Conservation (phyloP, 2,113 vertebrate species). For the Pipa parva region DNA sequence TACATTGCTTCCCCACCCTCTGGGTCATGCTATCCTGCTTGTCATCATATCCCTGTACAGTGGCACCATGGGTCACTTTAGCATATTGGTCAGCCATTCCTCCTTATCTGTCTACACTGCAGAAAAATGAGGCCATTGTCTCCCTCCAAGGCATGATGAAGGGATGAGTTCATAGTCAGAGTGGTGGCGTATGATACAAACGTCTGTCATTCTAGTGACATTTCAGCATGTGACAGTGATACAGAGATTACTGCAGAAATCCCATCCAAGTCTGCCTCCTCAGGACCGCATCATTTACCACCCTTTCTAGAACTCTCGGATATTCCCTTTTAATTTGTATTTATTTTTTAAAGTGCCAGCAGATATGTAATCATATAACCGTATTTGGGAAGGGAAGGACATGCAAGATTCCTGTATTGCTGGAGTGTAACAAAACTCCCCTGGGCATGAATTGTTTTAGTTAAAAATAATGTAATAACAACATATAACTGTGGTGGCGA, state of each 20-base stretch:
- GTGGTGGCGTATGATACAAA: constrained; percentile 27
- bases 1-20: neutral
- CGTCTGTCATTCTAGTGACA: constrained; percentile 25
- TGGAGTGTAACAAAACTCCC: too few relatives aligned
- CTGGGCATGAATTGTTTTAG: neutral
- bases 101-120: constrained; percentile 30
- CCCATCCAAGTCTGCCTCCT: neutral
- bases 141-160: neutral
- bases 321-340: too few relatives aligned
- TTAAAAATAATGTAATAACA: too few relatives aligned
- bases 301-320: too few relatives aligned
- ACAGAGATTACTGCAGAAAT: neutral
- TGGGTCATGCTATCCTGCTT: constrained; percentile 4
- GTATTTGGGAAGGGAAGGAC: too few relatives aligned
- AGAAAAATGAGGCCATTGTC: constrained; percentile 29
- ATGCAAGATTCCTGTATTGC: too few relatives aligned
- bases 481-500: too few relatives aligned
- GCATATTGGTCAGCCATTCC: constrained; percentile 8
- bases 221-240: constrained; percentile 29
- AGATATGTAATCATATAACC: too few relatives aligned
- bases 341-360: too few relatives aligned
- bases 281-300: too few relatives aligned
- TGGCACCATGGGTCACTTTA: constrained; percentile 1
- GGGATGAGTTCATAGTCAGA: constrained; percentile 24
- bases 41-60: constrained; percentile 22